A percentile compares a stretch with the other conserved stretches of the same genome.
Conservation (phyloP, 2,113 vertebrate species). For the Mastomys coucha region DNA sequence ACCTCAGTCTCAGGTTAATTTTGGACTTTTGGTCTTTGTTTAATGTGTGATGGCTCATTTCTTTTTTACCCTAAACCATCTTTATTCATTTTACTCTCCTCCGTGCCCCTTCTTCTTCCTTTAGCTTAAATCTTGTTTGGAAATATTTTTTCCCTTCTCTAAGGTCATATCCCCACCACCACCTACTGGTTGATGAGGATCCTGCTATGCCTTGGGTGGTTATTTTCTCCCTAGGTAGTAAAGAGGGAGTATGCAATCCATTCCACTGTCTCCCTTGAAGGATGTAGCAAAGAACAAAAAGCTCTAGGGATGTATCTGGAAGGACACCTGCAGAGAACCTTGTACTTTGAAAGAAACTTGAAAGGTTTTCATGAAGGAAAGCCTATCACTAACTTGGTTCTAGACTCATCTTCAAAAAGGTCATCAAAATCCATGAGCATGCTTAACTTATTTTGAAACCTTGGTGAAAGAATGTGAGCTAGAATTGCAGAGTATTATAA, state of each 20-base stretch:
- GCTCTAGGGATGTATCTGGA: rapidly evolving
- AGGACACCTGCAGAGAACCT: neutral
- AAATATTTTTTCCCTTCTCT: neutral
- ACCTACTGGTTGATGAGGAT: neutral
- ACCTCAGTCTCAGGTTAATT: neutral
- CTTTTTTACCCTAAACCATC: too few relatives aligned
- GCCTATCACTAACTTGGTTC: neutral
- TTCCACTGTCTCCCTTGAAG: neutral
- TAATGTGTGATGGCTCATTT: neutral
- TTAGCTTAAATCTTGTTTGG: neutral
- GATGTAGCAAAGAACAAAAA: too few relatives aligned
- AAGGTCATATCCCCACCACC: rapidly evolving
- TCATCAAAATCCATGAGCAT: neutral
- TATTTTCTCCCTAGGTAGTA: neutral
- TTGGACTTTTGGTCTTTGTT: neutral
- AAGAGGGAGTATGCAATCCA: rapidly evolving
- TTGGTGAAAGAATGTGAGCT: neutral
- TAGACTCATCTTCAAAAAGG: neutral
- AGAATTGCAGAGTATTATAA: neutral
- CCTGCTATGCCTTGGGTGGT: too few relatives aligned
- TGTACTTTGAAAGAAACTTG: neutral
- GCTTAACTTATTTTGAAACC: constrained; percentile 20
- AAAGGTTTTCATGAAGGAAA: neutral
- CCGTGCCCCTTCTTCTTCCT: neutral
- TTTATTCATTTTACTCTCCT: neutral